Conservation (phyloP, 2,888 invertebrate species). For the Trimorus sp. region DNA sequence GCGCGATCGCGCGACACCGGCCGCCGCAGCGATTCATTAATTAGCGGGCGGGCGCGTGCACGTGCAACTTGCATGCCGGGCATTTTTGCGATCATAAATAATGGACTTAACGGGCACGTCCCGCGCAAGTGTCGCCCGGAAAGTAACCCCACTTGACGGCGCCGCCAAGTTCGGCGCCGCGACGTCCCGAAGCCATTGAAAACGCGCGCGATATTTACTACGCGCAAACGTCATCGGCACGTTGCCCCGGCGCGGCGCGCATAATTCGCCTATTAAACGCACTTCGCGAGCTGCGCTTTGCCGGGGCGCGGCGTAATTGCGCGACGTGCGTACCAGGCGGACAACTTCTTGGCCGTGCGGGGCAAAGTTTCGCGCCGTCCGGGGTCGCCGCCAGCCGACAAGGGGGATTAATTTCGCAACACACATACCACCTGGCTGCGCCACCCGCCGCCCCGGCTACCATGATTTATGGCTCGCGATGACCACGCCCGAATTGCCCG, state of each 20-base stretch:
- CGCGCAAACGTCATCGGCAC: conserved; percentile 49
- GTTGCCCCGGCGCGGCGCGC: conserved; percentile 23
- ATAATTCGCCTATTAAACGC: conserved; percentile 53
- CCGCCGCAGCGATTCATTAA: too few species aligned
- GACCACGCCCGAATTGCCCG: conserved; percentile 69
- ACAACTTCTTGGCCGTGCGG: conserved; percentile 50
- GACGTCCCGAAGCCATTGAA: conserved; percentile 43
- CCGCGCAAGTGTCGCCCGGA: conserved; percentile 44
- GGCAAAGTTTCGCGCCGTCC: conserved; percentile 49
- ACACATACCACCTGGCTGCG: conserved; percentile 64
- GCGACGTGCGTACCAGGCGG: conserved; percentile 68
- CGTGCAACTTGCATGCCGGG: background rate
- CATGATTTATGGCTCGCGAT: conserved; percentile 69
- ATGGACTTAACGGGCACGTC: conserved; percentile 35
- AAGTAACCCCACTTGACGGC: conserved; percentile 45
- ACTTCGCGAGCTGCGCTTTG: conserved; percentile 1
- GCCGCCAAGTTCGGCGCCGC: conserved; percentile 19
- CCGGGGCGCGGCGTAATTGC: conserved; percentile 64
- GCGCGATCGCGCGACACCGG: too few species aligned
- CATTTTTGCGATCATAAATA: conserved; percentile 50
- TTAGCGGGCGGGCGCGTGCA: too few species aligned
- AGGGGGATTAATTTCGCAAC: conserved; percentile 68
- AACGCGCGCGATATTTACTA: conserved; percentile 43
- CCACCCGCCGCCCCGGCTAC: conserved; percentile 29
- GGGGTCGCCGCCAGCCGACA: conserved; percentile 53